phyloP scores from a whole-genome alignment of 2,797 vertebrate genomes.

The Myotis vivesi region DNA sequence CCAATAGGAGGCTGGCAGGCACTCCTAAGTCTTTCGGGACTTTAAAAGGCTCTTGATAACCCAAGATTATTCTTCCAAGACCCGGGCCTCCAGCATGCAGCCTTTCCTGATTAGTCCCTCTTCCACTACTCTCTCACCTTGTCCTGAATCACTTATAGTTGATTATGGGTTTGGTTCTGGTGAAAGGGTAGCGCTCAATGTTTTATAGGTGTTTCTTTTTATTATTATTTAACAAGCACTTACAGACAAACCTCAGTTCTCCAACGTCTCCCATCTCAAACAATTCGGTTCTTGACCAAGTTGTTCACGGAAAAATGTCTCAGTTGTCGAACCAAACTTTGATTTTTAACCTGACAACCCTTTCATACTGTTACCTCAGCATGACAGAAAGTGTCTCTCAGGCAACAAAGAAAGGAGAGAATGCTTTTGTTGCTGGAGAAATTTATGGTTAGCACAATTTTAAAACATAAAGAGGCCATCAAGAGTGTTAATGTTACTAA shows the following conservation, averaged over 20 bases:
- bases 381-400: no score
- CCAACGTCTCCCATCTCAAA: no score
- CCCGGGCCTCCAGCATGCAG: background rate
- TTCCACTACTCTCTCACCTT: background rate
- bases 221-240: slow-evolving; percentile 4
- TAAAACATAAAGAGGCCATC: no score
- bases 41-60: background rate
- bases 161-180: background rate
- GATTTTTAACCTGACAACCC: no score
- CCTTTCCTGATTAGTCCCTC: background rate
- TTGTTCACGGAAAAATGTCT: no score
- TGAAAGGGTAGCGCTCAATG: background rate
- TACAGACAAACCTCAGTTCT: background rate
- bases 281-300: no score
- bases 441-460: no score
- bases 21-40: background rate
- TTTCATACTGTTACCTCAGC: no score
- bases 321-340: no score
- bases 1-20: background rate
- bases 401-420: no score
- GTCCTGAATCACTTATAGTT: background rate
- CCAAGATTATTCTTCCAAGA: background rate
- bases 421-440: no score
- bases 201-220: background rate
- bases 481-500: no score